These are phyloP conservation scores for Schizothorax lantsangensis DNA, from an alignment of 2,797 vertebrate species.

Conservation along the genomic window DNA sequence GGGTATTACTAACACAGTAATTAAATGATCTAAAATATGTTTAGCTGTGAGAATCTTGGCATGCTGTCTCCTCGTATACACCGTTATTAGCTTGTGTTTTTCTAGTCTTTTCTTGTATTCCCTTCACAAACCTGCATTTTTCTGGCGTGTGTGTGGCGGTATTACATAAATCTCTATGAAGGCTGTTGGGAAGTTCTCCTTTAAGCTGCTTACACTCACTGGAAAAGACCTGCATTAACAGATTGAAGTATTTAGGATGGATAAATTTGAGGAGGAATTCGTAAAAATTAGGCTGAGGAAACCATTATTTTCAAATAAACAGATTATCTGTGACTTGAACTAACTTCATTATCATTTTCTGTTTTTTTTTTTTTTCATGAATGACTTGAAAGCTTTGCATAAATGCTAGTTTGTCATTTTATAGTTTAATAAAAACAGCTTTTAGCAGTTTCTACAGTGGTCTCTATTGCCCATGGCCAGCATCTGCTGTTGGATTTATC, in stretches of 20 bases:
- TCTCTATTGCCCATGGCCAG: neutral
- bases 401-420: neutral
- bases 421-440: neutral
- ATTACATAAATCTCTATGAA: constrained; percentile 36
- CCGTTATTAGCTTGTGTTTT: neutral
- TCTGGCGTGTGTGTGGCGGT: constrained; percentile 9
- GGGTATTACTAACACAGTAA: constrained; percentile 18
- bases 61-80: neutral
- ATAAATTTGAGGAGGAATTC: constrained; percentile 30
- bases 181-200: constrained; percentile 34
- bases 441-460: neutral
- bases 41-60: neutral
- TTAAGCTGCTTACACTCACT: constrained; percentile 48
- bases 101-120: constrained; percentile 12
- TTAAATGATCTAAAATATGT: neutral
- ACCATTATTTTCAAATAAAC: neutral
- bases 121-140: constrained; percentile 11
- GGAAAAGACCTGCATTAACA: constrained; percentile 50
- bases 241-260: constrained; percentile 48
- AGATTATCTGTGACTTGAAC: neutral
- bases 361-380: neutral
- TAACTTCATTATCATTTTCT: neutral
- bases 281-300: neutral
- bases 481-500: constrained; percentile 5
- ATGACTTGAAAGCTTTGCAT: neutral